These are phyloP conservation scores for Meganola albula DNA, from an alignment of 2,888 invertebrate genomes.

Conservation along the genomic window DNA sequence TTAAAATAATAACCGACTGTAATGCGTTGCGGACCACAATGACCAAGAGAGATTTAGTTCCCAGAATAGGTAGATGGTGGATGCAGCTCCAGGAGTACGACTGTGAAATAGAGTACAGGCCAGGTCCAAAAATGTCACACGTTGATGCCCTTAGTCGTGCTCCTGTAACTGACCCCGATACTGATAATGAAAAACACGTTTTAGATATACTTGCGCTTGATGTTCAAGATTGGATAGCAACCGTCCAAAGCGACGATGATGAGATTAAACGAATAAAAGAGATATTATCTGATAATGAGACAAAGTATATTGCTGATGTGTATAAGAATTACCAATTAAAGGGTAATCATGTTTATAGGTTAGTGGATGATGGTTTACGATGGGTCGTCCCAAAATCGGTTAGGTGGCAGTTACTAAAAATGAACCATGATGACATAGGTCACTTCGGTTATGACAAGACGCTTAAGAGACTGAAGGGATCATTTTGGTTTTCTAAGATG, in stretches of 20 bases:
- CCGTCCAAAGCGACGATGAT: constrained; percentile 2
- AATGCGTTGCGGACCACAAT: constrained; percentile 18
- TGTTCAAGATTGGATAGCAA: constrained; percentile 1
- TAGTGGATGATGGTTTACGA: constrained; percentile 1
- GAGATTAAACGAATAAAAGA: constrained; percentile 1
- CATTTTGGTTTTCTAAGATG: constrained; percentile 18
- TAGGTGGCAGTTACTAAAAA: constrained; percentile 13
- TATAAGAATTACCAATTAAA: not conserved
- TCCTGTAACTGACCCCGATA: not conserved
- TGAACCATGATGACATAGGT: constrained; percentile 17
- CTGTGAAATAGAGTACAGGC: constrained; percentile 19
- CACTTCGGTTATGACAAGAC: constrained; percentile 12
- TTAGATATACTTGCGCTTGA: not conserved
- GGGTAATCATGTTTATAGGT: not conserved
- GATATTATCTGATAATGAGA: not conserved
- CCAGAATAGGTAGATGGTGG: constrained; percentile 20
- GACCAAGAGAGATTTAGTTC: constrained; percentile 18
- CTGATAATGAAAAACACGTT: not conserved
- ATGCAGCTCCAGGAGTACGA: constrained; percentile 23
- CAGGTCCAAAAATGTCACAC: constrained; percentile 15
- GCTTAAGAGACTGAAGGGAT: not conserved
- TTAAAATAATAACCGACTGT: too few species aligned
- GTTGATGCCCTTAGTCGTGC: constrained; percentile 13
- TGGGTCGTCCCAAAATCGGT: constrained; percentile 15
- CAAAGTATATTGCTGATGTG: not conserved